Evolutionary conservation across 2,888 invertebrate genomes (phyloP).

Genomic region (Atethmia centrago): DNA sequence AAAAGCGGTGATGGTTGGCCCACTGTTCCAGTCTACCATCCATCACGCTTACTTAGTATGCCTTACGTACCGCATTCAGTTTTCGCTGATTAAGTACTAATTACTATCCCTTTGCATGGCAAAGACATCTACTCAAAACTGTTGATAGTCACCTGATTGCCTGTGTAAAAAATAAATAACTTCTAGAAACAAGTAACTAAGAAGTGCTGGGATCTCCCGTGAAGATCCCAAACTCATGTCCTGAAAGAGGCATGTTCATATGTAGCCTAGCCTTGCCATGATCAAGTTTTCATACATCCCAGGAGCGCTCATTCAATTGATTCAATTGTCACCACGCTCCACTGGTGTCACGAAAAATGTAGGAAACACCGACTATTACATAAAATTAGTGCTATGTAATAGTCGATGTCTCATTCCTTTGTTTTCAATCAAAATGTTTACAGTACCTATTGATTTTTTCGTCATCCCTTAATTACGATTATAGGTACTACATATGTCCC

Average conservation of each 20-base stretch:
- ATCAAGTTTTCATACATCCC: background rate
- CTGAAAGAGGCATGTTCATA: no score
- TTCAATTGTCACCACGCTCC: no score
- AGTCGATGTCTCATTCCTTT: background rate
- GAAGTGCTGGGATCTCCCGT: background rate
- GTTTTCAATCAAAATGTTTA: background rate
- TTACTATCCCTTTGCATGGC: no score
- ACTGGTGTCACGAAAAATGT: no score
- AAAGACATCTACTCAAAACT: background rate
- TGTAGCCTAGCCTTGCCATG: background rate
- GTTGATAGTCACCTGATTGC: background rate
- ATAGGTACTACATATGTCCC: no score
- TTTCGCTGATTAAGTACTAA: background rate
- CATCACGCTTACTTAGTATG: conserved; percentile 7
- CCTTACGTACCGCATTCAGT: background rate
- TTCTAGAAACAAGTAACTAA: background rate
- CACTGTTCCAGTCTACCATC: background rate
- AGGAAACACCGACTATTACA: no score
- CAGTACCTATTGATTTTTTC: background rate
- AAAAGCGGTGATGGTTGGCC: no score
- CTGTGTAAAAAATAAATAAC: background rate
- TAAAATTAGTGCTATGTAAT: background rate
- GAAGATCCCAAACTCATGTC: background rate
- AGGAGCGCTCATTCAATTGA: no score
- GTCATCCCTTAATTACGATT: no score